Base-by-base conservation (phyloP, 2,888 invertebrate genomes). In the Proisotoma minuta region DNA sequence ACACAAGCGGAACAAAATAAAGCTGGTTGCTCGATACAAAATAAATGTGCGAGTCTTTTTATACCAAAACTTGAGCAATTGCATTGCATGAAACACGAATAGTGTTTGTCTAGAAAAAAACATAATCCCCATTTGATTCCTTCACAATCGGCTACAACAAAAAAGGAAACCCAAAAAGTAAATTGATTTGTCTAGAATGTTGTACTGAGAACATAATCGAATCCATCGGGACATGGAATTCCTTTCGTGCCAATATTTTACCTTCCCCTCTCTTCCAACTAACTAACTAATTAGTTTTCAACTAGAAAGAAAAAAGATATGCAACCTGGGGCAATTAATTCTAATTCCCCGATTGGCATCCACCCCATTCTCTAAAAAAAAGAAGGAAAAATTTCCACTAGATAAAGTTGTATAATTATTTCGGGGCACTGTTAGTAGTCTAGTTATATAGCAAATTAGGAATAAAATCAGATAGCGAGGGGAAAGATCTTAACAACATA, bases 241-340 rank as follows among this genome's bases (percentile, higher is more conserved):
- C 53, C 53, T 29, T 39, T n/a, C 53, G 53, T 54, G 53, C 20
- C 29, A 3, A n/a, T 23, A 54, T 29, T 27, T 39, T 43, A 43
- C 18, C 43, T 20, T n/a, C 5, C 10, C 15, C 15, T 54, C 53
- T 18, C 52, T 22, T 39, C 23, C 12, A 47, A 5, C 47, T 5
- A 47, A 47, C 10, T 24, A 24, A 50, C 50, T 50, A 24, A 24
- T 24, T 50, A 50, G 39, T 29, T 39, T 54, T 43, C 43, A 15
- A 5, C 5, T 20, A 43, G 4, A 29, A 3, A 34, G 34, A n/a
- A 22, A 4, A 34, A 29, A 29, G 23, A 54, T 54, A 54, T 39
- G 29, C 29, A 54, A 54, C 53, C 53, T 34, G 53, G 23, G 53
- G 53, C 53, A 54, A 54, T 54, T 54, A 54, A 54, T 54, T 54